Conservation (phyloP, 2,888 invertebrate genomes). For the Amphipoea oculea region DNA sequence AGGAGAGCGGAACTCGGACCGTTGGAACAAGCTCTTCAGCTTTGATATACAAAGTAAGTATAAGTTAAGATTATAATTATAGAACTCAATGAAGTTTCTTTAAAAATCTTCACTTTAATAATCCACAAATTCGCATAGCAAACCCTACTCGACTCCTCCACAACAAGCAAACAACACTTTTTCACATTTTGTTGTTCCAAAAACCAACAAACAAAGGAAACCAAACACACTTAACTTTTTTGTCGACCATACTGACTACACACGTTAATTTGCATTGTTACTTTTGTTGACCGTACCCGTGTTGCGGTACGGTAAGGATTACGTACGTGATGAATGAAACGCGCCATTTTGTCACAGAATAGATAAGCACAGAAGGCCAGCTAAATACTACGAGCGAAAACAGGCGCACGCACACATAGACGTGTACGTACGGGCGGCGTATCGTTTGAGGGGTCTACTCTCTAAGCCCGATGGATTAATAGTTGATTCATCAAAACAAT, state of each 20-base stretch:
- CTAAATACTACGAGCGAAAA: not conserved
- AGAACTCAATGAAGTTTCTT: not conserved
- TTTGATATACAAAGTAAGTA: not conserved
- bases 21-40: too few relatives aligned
- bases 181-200: conserved; percentile 23
- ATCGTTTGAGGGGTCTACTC: too few relatives aligned
- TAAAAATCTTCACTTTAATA: not conserved
- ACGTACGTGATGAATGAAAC: conserved; percentile 74
- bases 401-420: not conserved
- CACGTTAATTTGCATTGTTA: conserved; percentile 62
- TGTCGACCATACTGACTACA: conserved; percentile 40
- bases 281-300: conserved; percentile 64
- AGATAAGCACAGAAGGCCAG: not conserved
- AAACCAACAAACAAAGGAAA: conserved; percentile 41
- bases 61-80: not conserved
- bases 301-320: conserved; percentile 71
- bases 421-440: too few relatives aligned
- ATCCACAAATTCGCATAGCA: not conserved
- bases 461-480: too few relatives aligned
- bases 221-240: conserved; percentile 58
- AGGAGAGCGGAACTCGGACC: too few relatives aligned
- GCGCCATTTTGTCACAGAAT: conserved; percentile 50
- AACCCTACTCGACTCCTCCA: not conserved
- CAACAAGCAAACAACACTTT: conserved; percentile 25
- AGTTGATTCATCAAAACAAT: too few relatives aligned